Base-by-base conservation (phyloP, 2,113 vertebrate species). In the Eupsittula cactorum region DNA sequence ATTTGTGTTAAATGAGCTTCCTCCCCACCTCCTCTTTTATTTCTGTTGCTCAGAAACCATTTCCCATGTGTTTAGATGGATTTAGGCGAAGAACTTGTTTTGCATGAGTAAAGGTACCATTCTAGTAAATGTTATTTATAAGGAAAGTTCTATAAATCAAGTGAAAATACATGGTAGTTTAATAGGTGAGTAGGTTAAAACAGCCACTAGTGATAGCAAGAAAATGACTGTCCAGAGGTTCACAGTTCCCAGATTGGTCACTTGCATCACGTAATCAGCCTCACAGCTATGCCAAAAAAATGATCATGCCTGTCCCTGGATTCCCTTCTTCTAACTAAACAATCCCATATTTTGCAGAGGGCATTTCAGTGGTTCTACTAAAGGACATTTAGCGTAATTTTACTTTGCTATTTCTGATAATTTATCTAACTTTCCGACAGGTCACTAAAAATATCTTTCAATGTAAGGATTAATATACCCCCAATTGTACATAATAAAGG, bases 1-100 rank as follows among this genome's bases (percentile, higher is more conserved):
- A 98, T 98, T 98, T 97, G 95, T 95, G 95, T 97, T 97, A 92
- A 94, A 95, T 0, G 25, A 92, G 65, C 89, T 90, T 86, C 41
- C 28, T 86, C 16, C 8, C n/a, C 33, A 65, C 71, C 35, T 79
- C n/a, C 28, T 8, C 18, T 81, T 92, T 92, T 80, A 88, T 86
- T 96, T 91, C 86, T 88, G 49, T 93, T 82, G 33, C 67, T 97
- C 6, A 0, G 82, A 85, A 90, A 63, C 53, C 37, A 80, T 94
- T 94, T 93, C 31, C 53, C 35, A 8, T n/a, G 57, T 82, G 60
- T 69, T 96, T 77, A 82, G 50, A 84, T 21, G 42, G 92, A 93
- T 93, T 95, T 95, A 83, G 77, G 86, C 46, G 91, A 93, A 94
- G 65, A 52, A 63, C 70, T 95, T 65, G 71, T 93, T 97, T 96